Percentiles rank a stretch among this genome's conserved stretches.
These are phyloP conservation scores for Helicoverpa assulta DNA, from an alignment of 2,888 invertebrate genomes.

Conservation along the genomic window DNA sequence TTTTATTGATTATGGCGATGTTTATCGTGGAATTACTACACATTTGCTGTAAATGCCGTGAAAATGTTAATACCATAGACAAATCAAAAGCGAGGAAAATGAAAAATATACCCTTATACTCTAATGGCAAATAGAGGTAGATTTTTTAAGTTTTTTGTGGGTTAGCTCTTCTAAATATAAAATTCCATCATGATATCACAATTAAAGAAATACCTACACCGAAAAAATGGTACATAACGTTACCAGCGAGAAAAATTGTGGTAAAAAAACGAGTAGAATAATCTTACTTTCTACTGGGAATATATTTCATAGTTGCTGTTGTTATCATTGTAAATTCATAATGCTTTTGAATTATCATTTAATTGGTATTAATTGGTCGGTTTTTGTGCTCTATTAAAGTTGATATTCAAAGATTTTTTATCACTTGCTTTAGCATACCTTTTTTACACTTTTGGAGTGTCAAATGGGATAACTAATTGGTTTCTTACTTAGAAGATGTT, in stretches of 20 bases:
- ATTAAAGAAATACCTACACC: not conserved
- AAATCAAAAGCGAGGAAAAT: no score
- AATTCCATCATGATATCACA: no score
- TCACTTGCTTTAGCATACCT: not conserved
- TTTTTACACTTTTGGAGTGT: not conserved
- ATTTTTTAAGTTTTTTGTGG: no score
- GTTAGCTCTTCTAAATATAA: no score
- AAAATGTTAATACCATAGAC: constrained; percentile 9
- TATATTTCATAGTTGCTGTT: constrained; percentile 8
- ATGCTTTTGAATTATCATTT: constrained; percentile 38
- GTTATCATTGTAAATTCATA: constrained; percentile 10
- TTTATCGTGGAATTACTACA: constrained; percentile 20
- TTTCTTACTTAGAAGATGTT: no score
- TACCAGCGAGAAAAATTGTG: constrained; percentile 24
- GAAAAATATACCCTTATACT: no score
- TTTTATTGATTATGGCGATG: constrained; percentile 46
- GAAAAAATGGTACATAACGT: not conserved
- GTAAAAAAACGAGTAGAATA: constrained; percentile 28
- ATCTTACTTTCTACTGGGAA: constrained; percentile 38
- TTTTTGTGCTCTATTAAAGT: not conserved
- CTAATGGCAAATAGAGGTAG: no score
- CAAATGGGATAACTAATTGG: no score
- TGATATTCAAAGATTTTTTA: not conserved
- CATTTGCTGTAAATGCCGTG: constrained; percentile 20
- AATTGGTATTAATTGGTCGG: constrained; percentile 29